Evolutionary conservation across 2,113 vertebrate genomes (phyloP).

Genomic region (Macaca nemestrina): DNA sequence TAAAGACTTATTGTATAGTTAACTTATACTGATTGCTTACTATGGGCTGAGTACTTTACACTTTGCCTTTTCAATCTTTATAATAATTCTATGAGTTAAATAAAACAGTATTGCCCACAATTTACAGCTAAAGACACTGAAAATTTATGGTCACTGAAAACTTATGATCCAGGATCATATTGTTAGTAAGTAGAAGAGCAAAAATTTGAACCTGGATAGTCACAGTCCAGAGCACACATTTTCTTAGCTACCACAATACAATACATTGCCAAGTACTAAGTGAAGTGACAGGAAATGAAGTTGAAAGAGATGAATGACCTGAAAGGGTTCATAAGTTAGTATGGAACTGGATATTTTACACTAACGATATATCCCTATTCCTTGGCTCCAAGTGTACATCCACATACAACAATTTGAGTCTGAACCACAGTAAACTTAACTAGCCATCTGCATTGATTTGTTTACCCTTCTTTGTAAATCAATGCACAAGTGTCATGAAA

Average conservation of each 20-base stretch:
- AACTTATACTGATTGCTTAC: not conserved
- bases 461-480: slow-evolving; percentile 65
- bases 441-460: slow-evolving; percentile 68
- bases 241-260: not conserved
- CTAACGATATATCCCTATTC: not conserved
- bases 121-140: not conserved
- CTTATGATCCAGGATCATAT: not conserved
- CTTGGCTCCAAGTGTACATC: not conserved
- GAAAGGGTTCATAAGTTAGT: not conserved
- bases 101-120: not conserved
- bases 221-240: not conserved
- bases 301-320: not conserved
- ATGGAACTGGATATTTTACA: not conserved
- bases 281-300: not conserved
- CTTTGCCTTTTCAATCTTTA: not conserved
- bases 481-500: slow-evolving; percentile 56
- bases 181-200: not conserved
- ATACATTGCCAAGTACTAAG: not conserved
- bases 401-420: not conserved
- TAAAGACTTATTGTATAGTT: not conserved
- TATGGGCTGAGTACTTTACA: not conserved
- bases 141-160: not conserved
- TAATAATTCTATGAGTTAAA: not conserved
- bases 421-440: slow-evolving; percentile 55
- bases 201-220: not conserved